A percentile compares a stretch with the other conserved stretches of the same genome.
These are phyloP conservation scores for Camelus dromedarius DNA, from an alignment of 2,113 vertebrate genomes.

Conservation along the genomic window DNA sequence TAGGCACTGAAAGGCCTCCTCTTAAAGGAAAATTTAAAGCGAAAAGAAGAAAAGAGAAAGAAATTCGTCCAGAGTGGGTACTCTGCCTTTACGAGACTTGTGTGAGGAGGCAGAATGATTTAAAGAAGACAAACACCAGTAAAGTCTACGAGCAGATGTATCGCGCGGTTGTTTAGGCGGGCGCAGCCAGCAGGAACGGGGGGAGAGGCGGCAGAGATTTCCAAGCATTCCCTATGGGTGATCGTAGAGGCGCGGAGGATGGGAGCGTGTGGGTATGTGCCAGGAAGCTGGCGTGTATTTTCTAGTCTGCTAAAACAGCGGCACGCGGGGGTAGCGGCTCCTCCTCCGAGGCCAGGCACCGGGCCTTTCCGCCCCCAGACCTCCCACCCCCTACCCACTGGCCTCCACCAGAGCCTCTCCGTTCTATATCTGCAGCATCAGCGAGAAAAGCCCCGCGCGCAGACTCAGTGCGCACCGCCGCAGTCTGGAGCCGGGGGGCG, in stretches of 20 bases:
- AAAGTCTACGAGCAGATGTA: constrained; percentile 48
- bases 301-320: constrained; percentile 20
- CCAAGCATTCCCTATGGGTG: constrained; percentile 61
- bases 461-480: constrained; percentile 88
- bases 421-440: constrained; percentile 90
- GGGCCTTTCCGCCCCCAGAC: constrained; percentile 49
- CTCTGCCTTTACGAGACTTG: constrained; percentile 7
- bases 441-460: constrained; percentile 87
- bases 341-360: background rate
- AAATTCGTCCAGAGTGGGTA: background rate
- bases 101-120: constrained; percentile 58
- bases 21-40: constrained; percentile 34
- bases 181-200: constrained; percentile 41
- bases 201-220: constrained; percentile 57
- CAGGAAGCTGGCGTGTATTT: background rate
- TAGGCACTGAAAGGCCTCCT: background rate
- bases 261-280: background rate
- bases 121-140: constrained; percentile 70
- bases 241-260: background rate
- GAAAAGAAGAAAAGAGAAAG: background rate
- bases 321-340: background rate
- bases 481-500: constrained; percentile 86
- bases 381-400: background rate
- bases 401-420: constrained; percentile 40
- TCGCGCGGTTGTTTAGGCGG: constrained; percentile 42